Conservation (phyloP, 2,113 vertebrate species). For the Galeopterus variegatus region DNA sequence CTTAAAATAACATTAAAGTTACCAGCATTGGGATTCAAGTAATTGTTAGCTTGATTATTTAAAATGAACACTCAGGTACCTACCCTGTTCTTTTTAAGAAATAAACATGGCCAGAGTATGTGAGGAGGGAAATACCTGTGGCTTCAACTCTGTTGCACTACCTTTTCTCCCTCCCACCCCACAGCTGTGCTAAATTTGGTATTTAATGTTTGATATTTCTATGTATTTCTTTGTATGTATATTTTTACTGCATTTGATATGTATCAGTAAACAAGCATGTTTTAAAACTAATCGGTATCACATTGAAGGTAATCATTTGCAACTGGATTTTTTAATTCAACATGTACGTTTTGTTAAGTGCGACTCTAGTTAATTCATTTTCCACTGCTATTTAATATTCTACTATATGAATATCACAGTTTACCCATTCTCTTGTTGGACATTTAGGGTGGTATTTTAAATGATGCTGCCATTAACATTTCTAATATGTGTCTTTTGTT, state of each 20-base stretch:
- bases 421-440: background rate
- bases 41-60: conserved; percentile 29
- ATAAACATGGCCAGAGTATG: background rate
- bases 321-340: conserved; percentile 44
- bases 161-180: background rate
- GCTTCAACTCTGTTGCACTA: background rate
- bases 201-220: background rate
- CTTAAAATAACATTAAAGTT: background rate
- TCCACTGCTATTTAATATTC: conserved; percentile 32
- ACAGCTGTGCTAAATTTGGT: background rate
- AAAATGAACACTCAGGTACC: background rate
- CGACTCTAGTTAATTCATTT: conserved; percentile 16
- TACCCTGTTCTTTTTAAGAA: conserved; percentile 31
- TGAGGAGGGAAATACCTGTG: background rate
- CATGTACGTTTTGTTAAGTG: background rate
- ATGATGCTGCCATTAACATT: conserved; percentile 28
- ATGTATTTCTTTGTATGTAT: conserved; percentile 38
- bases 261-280: background rate
- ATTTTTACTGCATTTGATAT: conserved; percentile 58
- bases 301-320: conserved; percentile 18
- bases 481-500: background rate
- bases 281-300: conserved; percentile 58
- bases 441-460: conserved; percentile 4
- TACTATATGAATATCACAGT: background rate
- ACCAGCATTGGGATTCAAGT: background rate